phyloP scores from a whole-genome alignment of 2,113 vertebrate genomes.

The Poicephalus gulielmi region DNA sequence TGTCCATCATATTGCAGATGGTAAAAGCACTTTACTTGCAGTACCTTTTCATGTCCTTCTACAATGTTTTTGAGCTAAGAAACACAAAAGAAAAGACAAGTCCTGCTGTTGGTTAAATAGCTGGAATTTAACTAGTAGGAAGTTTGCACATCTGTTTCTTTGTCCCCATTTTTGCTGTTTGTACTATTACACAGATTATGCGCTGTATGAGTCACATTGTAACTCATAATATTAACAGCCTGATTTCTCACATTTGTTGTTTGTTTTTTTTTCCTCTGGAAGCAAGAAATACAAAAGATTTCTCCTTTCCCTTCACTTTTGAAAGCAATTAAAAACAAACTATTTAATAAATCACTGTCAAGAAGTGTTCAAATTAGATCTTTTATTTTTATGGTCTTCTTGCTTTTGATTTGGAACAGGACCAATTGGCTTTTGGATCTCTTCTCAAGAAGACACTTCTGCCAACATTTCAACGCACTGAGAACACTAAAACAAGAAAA shows the following conservation, averaged over 20 bases:
- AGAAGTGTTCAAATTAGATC: neutral
- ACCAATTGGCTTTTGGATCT: neutral
- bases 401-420: slow-evolving; percentile 1
- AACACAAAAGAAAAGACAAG: neutral
- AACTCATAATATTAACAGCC: slow-evolving; percentile 30
- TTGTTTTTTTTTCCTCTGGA: neutral
- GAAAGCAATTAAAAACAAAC: slow-evolving; percentile 29
- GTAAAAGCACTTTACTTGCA: neutral
- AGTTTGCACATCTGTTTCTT: slow-evolving; percentile 62
- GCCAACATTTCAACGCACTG: neutral
- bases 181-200: neutral
- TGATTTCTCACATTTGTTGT: neutral
- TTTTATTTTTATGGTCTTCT: slow-evolving; percentile 2
- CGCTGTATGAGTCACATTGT: slow-evolving; percentile 12
- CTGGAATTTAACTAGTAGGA: slow-evolving; percentile 28
- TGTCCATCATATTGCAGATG: neutral
- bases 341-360: slow-evolving; percentile 37
- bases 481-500: neutral
- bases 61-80: neutral
- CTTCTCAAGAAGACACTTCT: neutral
- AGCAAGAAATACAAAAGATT: slow-evolving; percentile 18
- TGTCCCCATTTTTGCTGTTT: neutral
- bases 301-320: slow-evolving; percentile 9
- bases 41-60: neutral
- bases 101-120: slow-evolving; percentile 30